Conservation (phyloP, 2,113 vertebrate species). For the Ellobius talpinus region DNA sequence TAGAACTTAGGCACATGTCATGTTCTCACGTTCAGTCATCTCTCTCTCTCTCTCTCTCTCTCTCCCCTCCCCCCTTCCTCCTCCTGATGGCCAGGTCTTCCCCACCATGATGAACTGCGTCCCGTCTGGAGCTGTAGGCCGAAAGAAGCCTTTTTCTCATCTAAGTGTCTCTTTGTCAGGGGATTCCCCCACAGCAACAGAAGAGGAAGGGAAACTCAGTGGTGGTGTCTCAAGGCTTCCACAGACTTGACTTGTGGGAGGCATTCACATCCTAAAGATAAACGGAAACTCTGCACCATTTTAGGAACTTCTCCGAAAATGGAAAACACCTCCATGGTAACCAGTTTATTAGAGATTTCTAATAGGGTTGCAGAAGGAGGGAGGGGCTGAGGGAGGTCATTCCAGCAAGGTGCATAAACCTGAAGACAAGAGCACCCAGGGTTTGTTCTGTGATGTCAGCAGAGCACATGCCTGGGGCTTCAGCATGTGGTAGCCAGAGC, state of each 20-base stretch:
- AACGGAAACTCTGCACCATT: neutral
- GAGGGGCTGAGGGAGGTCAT: neutral
- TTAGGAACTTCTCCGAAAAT: neutral
- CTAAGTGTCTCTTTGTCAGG: too few relatives aligned
- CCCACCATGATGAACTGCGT: neutral
- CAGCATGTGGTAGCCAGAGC: accelerated
- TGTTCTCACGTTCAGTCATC: neutral
- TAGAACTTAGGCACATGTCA: neutral
- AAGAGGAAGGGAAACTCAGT: neutral
- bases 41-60: neutral
- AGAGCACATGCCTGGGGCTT: neutral
- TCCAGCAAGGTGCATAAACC: neutral
- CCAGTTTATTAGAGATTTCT: neutral
- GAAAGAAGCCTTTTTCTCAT: neutral
- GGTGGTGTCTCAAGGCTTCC: neutral
- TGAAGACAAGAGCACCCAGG: neutral
- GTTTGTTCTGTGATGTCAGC: neutral
- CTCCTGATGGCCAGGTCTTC: neutral
- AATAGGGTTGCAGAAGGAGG: neutral
- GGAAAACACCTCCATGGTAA: neutral
- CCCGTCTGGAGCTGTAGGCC: neutral
- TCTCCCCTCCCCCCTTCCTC: accelerated
- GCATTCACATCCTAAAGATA: neutral
- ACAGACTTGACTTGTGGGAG: neutral
- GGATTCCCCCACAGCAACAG: neutral